These are phyloP conservation scores for Odontocerum albicorne DNA, from an alignment of 2,888 invertebrate genomes.

Conservation along the genomic window DNA sequence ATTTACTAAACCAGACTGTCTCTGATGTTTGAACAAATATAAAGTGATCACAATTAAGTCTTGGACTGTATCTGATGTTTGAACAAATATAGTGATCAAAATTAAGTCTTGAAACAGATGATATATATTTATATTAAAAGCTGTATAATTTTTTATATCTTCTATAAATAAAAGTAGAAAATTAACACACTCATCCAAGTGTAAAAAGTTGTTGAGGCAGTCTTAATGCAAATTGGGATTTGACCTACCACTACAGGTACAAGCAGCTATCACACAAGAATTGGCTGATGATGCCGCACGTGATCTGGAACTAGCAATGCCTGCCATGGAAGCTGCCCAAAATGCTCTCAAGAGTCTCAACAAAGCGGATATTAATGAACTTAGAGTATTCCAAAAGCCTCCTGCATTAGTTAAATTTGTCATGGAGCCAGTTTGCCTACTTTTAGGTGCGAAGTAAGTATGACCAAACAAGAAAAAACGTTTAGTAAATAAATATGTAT, in stretches of 20 bases:
- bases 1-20: no score
- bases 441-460: constrained; percentile 75
- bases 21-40: no score
- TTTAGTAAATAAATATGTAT: no score
- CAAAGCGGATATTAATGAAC: constrained; percentile 88
- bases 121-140: not conserved
- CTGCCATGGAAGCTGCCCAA: constrained; percentile 82
- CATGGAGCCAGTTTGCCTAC: constrained; percentile 89
- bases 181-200: no score
- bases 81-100: no score
- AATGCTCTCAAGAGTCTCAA: constrained; percentile 83
- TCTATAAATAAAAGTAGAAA: no score
- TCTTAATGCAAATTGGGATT: no score
- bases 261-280: constrained; percentile 81
- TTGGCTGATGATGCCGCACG: constrained; percentile 88
- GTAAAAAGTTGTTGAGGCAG: no score
- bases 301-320: constrained; percentile 84
- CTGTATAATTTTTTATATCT: no score
- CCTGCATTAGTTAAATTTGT: constrained; percentile 85
- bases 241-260: constrained; percentile 65
- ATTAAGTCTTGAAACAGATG: not conserved
- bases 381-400: constrained; percentile 86
- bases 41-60: no score
- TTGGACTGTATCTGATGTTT: no score
- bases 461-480: no score